These are phyloP conservation scores for Lepidonotus clava DNA, from an alignment of 2,888 invertebrate genomes.

Conservation along the genomic window DNA sequence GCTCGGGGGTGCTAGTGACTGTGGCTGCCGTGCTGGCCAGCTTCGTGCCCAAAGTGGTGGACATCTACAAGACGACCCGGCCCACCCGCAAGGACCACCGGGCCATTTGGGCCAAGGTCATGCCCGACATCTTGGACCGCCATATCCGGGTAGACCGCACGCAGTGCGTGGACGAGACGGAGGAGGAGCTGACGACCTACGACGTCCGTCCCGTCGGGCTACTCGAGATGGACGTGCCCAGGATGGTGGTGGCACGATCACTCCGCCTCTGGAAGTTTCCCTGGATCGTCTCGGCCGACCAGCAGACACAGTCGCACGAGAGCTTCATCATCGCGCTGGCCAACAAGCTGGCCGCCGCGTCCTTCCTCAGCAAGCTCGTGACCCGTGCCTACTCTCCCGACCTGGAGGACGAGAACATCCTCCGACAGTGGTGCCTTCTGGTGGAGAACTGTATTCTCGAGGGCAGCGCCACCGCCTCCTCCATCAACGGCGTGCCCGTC, in stretches of 20 bases:
- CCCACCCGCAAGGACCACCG: conserved; percentile 32
- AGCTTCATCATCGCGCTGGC: conserved; percentile 64
- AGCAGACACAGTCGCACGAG: conserved; percentile 65
- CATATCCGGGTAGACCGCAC: conserved; percentile 66
- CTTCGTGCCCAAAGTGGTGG: conserved; percentile 61
- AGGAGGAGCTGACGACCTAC: conserved; percentile 66
- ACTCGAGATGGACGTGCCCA: conserved; percentile 66
- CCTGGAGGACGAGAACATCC: conserved; percentile 61
- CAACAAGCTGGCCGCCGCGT: conserved; percentile 66
- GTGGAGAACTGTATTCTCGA: conserved; percentile 67
- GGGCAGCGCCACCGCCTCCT: conserved; percentile 62
- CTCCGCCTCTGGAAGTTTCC: conserved; percentile 67
- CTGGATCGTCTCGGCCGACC: conserved; percentile 66
- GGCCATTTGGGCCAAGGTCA: conserved; percentile 66
- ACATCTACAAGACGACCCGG: conserved; percentile 53
- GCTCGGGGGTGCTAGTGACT: conserved; percentile 59
- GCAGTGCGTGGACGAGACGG: conserved; percentile 60
- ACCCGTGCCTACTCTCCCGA: conserved; percentile 62
- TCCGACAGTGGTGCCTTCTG: conserved; percentile 65
- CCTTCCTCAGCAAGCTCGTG: conserved; percentile 64
- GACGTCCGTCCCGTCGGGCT: conserved; percentile 68
- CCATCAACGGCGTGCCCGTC: conserved; percentile 63
- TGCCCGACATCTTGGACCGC: conserved; percentile 66
- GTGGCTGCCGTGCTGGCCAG: conserved; percentile 57
- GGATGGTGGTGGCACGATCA: conserved; percentile 57